Evolutionary conservation across 2,888 invertebrate genomes (phyloP).

Genomic region (Mythimna lalbum): DNA sequence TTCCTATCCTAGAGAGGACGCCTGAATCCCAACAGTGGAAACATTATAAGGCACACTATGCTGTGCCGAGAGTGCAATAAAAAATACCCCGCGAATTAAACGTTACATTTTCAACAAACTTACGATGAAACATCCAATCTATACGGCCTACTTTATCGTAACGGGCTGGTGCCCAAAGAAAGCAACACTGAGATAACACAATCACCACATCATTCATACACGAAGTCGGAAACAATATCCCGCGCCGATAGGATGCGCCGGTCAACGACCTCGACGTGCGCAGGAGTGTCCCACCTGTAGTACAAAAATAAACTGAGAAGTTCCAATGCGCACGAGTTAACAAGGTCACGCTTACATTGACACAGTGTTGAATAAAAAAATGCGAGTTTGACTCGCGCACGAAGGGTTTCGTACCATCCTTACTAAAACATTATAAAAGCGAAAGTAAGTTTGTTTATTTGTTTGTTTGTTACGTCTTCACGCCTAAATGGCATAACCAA

Average conservation of each 20-base stretch:
- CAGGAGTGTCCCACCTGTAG: conserved; percentile 64
- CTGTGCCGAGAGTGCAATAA: not conserved
- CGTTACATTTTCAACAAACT: not conserved
- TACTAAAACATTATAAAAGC: too few relatives aligned
- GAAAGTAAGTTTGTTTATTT: too few relatives aligned
- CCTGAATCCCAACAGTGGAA: too few relatives aligned
- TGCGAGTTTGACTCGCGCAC: too few relatives aligned
- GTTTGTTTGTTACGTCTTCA: too few relatives aligned
- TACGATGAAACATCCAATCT: not conserved
- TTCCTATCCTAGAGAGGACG: too few relatives aligned
- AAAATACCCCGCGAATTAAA: not conserved
- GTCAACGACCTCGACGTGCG: conserved; percentile 64
- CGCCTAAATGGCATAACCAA: too few relatives aligned
- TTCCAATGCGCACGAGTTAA: conserved; percentile 21
- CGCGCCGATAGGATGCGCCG: conserved; percentile 62
- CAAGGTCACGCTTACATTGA: conserved; percentile 45
- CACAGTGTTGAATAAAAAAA: conserved; percentile 18
- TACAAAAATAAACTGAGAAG: conserved; percentile 42
- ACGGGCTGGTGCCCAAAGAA: not conserved
- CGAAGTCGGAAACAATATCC: conserved; percentile 63
- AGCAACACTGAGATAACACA: conserved; percentile 28
- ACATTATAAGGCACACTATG: too few relatives aligned
- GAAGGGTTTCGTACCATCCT: too few relatives aligned
- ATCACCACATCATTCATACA: conserved; percentile 45
- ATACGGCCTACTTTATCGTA: not conserved